Evolutionary conservation across 2,113 vertebrate genomes (phyloP).

Genomic region (Eulemur rufifrons): DNA sequence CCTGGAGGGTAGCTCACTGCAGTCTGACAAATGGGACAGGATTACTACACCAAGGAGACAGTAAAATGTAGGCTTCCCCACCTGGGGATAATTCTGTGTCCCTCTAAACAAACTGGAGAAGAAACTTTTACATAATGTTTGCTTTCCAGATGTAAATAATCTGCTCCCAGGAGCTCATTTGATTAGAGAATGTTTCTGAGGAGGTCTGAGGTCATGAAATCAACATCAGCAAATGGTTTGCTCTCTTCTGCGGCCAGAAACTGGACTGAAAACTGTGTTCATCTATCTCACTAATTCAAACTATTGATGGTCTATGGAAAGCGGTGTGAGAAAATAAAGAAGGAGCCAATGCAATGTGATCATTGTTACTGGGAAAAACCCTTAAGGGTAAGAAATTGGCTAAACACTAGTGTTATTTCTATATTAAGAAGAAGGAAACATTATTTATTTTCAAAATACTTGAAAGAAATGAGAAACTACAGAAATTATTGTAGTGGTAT

Average conservation of each 20-base stretch:
- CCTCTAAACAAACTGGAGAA: slow-evolving; percentile 37
- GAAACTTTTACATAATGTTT: slow-evolving; percentile 47
- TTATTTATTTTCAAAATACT: slow-evolving; percentile 34
- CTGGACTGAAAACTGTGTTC: slow-evolving; percentile 2
- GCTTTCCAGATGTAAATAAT: slow-evolving; percentile 56
- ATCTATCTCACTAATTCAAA: slow-evolving; percentile 28
- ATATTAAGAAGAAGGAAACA: neutral
- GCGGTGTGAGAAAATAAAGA: slow-evolving; percentile 38
- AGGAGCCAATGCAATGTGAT: neutral
- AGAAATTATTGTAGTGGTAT: neutral
- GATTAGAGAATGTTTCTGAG: slow-evolving; percentile 49
- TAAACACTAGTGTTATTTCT: neutral
- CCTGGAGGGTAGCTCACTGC: neutral
- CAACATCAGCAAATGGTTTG: slow-evolving; percentile 34
- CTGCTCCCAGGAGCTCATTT: slow-evolving; percentile 31
- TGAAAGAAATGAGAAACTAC: neutral
- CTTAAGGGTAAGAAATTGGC: neutral
- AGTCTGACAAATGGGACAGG: neutral
- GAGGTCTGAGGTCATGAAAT: slow-evolving; percentile 46
- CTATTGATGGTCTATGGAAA: slow-evolving; percentile 29
- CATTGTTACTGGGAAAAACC: neutral
- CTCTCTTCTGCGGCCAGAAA: slow-evolving; percentile 35
- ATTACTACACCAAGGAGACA: neutral
- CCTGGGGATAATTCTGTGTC: slow-evolving; percentile 26
- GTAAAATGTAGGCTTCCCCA: neutral